Percentiles rank a stretch among this genome's conserved stretches.
These are phyloP conservation scores for Tetheella fluctuosa DNA, from an alignment of 2,888 invertebrate species.

Conservation along the genomic window DNA sequence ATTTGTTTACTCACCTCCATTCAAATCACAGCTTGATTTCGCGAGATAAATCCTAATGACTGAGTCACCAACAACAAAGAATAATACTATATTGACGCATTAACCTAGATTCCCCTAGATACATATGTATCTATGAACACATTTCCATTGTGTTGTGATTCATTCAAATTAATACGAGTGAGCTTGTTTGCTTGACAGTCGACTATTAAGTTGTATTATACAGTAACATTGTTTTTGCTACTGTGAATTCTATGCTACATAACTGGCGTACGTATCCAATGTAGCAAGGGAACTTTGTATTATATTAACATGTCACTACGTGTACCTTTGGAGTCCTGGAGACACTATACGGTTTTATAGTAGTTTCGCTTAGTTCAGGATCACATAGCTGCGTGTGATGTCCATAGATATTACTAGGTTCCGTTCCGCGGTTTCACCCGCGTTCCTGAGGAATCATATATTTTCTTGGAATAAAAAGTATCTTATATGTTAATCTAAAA, in stretches of 20 bases:
- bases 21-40: slow-evolving; percentile 2
- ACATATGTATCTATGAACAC: background rate
- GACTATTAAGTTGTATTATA: slow-evolving; percentile 24
- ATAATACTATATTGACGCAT: slow-evolving; percentile 1
- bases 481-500: too few relatives aligned
- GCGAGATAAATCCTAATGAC: background rate
- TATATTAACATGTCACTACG: too few relatives aligned
- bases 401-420: too few relatives aligned
- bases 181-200: slow-evolving; percentile 20
- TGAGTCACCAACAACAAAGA: background rate
- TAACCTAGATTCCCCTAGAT: background rate
- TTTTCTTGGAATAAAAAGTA: too few relatives aligned
- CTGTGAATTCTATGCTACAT: slow-evolving; percentile 19
- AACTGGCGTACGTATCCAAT: slow-evolving; percentile 25
- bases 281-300: slow-evolving; percentile 17
- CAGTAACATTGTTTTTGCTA: slow-evolving; percentile 33
- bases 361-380: too few relatives aligned
- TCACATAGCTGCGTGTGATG: too few relatives aligned
- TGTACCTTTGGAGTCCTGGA: too few relatives aligned
- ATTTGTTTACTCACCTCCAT: background rate
- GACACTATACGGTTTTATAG: too few relatives aligned
- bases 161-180: slow-evolving; percentile 13
- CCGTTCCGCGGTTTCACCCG: too few relatives aligned
- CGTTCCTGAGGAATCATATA: too few relatives aligned
- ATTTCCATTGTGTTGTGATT: slow-evolving; percentile 10